Base-by-base conservation (phyloP, 2,797 vertebrate genomes). In the Macropodus opercularis region DNA sequence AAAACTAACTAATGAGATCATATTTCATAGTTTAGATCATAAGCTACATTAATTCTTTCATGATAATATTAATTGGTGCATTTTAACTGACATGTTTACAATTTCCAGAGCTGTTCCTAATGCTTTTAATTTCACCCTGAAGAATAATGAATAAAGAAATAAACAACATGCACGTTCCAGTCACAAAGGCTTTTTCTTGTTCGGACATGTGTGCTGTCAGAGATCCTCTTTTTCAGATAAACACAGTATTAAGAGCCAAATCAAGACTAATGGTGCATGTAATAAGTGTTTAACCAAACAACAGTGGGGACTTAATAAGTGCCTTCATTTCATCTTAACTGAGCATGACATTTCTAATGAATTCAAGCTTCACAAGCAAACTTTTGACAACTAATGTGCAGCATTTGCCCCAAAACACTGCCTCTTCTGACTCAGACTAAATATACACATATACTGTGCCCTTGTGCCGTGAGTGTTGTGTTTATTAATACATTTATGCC, bases 251-350 rank as follows among this genome's bases (percentile, higher is more conserved):
- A 32, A 74, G 79, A 72, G 59, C 63, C 57, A 51, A 80, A 85
- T 89, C 74, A 83, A 89, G 85, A 81, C 69, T 85, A 89, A 90
- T 89, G 80, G 77, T 72, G 80, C 81, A 77, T 81, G 70, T 81
- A 85, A 86, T 82, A 70, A 72, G 78, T 85, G 55, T 85, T 87
- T 83, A 84, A 72, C 79, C 87, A 85, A 89, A 84, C 77, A 74
- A 35, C 83, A 87, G 71, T 67, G 60, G 41, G 36, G 62, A 72
- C 60, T 83, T 79, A 75, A 70, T 67, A 77, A 60, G 72, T 53
- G 62, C 61, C 53, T 72, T 68, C 63, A 57, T 72, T 77, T 75
- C 72, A 40, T 70, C 73, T 62, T 81, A 81, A 87, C 75, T 73
- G 39, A 79, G 52, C 58, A 67, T 81, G 84, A 80, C 85, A 83